phyloP scores from a whole-genome alignment of 1,140 invertebrate species.

The Penaeus indicus region DNA sequence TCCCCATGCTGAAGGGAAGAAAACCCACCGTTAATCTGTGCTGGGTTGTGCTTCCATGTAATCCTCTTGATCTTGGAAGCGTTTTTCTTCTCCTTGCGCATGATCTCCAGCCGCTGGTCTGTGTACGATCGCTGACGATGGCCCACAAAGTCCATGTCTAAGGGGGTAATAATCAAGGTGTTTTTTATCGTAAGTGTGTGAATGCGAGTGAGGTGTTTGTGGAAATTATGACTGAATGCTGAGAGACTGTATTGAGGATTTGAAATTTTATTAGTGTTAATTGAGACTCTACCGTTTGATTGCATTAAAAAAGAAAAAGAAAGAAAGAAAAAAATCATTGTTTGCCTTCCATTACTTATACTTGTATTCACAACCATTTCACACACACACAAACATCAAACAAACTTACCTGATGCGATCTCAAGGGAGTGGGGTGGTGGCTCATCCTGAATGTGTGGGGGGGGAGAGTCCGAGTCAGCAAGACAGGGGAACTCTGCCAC shows the following conservation, averaged over 20 bases:
- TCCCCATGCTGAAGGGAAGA: too few relatives aligned
- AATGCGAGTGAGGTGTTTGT: too few relatives aligned
- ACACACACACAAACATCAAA: not conserved
- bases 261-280: too few relatives aligned
- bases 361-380: too few relatives aligned
- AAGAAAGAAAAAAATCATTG: too few relatives aligned
- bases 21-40: slow-evolving; percentile 49
- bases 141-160: slow-evolving; percentile 81
- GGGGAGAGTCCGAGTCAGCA: slow-evolving; percentile 45
- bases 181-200: too few relatives aligned
- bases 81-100: slow-evolving; percentile 85
- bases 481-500: slow-evolving; percentile 48
- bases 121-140: slow-evolving; percentile 88
- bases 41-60: slow-evolving; percentile 70
- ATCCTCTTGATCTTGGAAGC: slow-evolving; percentile 73
- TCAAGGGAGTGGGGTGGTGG: slow-evolving; percentile 53
- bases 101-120: slow-evolving; percentile 87
- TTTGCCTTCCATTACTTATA: too few relatives aligned
- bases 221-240: too few relatives aligned
- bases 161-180: slow-evolving; percentile 43
- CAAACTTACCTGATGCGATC: slow-evolving; percentile 40
- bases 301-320: too few relatives aligned
- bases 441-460: slow-evolving; percentile 36
- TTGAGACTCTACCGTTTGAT: too few relatives aligned
- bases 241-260: too few relatives aligned